Percentiles rank a stretch among this genome's conserved stretches.
These are phyloP conservation scores for Atlantisia rogersi DNA, from an alignment of 2,113 vertebrate genomes.

Conservation along the genomic window DNA sequence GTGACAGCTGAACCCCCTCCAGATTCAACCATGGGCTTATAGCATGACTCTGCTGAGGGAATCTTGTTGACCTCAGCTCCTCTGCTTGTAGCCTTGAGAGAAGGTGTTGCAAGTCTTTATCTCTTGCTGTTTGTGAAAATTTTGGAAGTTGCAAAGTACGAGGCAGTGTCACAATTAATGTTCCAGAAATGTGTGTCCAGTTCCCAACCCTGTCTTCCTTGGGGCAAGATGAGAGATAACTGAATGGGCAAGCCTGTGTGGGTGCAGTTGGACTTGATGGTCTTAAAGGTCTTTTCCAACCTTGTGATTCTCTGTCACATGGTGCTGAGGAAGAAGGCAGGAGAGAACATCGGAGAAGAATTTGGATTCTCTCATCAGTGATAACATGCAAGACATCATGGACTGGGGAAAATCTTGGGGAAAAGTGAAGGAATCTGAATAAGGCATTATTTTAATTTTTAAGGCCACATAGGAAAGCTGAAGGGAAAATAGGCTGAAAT, in stretches of 20 bases:
- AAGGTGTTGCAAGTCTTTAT: not conserved
- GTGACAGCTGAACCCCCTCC: not conserved
- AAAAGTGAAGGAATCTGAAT: not conserved
- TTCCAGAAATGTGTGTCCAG: not conserved
- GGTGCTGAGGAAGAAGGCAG: not conserved
- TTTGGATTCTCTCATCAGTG: not conserved
- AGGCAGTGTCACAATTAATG: rapidly evolving
- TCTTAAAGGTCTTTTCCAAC: too few relatives aligned
- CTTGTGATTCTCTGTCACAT: too few relatives aligned
- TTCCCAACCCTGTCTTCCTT: not conserved
- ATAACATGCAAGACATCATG: not conserved
- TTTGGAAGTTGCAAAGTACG: not conserved
- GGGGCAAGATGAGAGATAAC: not conserved
- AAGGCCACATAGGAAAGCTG: not conserved
- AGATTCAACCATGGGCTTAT: not conserved
- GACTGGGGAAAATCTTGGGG: not conserved
- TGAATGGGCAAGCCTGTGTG: rapidly evolving
- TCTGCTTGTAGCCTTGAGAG: not conserved
- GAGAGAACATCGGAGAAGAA: not conserved
- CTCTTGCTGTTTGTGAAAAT: not conserved
- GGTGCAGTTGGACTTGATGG: too few relatives aligned
- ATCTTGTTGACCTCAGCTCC: not conserved
- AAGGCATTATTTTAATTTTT: not conserved
- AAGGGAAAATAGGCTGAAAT: conserved; percentile 25
- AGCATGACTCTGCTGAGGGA: not conserved